Percentiles rank a stretch among this genome's conserved stretches.
These are phyloP conservation scores for Ibidorhyncha struthersii DNA, from an alignment of 2,113 vertebrate species.

Conservation along the genomic window DNA sequence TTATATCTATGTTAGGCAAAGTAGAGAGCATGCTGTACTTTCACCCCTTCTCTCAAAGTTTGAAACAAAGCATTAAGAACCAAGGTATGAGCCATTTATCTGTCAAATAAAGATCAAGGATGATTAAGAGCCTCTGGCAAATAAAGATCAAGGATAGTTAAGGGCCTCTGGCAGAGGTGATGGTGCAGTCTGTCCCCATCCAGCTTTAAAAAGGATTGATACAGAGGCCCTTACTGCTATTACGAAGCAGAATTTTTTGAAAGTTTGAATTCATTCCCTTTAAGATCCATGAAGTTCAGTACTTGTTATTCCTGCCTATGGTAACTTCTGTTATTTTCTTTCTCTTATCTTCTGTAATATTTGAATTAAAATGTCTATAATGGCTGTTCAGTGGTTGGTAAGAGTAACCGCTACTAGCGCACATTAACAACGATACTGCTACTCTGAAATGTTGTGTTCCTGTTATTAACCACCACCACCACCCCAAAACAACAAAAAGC, in stretches of 20 bases:
- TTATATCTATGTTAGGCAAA: not conserved
- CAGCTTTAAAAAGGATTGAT: slow-evolving; percentile 70
- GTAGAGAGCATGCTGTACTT: slow-evolving; percentile 6
- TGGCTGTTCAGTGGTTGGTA: not conserved
- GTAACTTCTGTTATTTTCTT: not conserved
- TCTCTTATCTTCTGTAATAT: not conserved
- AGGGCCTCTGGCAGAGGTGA: slow-evolving; percentile 63
- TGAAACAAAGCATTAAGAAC: slow-evolving; percentile 71
- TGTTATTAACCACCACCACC: not conserved
- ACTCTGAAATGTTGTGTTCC: not conserved
- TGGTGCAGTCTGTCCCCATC: slow-evolving; percentile 35
- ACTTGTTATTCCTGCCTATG: not conserved
- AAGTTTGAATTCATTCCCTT: slow-evolving; percentile 47
- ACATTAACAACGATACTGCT: not conserved
- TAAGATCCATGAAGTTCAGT: slow-evolving; percentile 22
- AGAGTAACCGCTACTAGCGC: not conserved
- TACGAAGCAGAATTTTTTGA: slow-evolving; percentile 58
- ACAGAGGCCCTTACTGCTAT: slow-evolving; percentile 56
- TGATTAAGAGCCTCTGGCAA: slow-evolving; percentile 73
- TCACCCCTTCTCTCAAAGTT: slow-evolving; percentile 45
- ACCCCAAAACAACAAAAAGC: not conserved
- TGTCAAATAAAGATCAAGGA: slow-evolving; percentile 75
- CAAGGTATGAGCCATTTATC: slow-evolving; percentile 63
- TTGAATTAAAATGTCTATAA: not conserved
- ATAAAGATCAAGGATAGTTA: slow-evolving; percentile 67